Percentiles rank a stretch among this genome's conserved stretches.
Conservation (phyloP, 2,797 vertebrate genomes). For the Enteromius argenteus region DNA sequence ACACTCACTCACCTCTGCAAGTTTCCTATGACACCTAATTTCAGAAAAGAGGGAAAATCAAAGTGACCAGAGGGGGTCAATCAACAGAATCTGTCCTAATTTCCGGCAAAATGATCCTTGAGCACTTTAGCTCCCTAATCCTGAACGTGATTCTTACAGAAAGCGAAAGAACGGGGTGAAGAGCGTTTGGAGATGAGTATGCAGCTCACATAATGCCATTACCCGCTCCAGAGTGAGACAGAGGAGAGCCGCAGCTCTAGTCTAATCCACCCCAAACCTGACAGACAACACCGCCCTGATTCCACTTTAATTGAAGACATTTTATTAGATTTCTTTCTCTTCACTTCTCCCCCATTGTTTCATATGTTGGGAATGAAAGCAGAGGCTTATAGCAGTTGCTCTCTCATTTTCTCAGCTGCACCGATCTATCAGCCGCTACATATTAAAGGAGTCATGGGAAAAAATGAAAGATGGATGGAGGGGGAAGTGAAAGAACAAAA, state of each 20-base stretch:
- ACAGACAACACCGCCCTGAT: conserved; percentile 62
- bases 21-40: conserved; percentile 31
- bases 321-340: conserved; percentile 60
- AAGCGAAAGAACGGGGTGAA: conserved; percentile 14
- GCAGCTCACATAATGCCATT: conserved; percentile 48
- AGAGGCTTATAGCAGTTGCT: conserved; percentile 53
- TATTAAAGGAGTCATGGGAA: conserved; percentile 55
- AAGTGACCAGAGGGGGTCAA: conserved; percentile 22
- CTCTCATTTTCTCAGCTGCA: conserved; percentile 49
- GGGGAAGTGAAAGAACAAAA: background rate
- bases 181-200: conserved; percentile 36
- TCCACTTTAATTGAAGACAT: conserved; percentile 69
- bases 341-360: conserved; percentile 51
- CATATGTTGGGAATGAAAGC: conserved; percentile 54
- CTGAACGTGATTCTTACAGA: conserved; percentile 23
- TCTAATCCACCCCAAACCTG: conserved; percentile 64
- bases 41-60: conserved; percentile 33
- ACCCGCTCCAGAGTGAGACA: conserved; percentile 29
- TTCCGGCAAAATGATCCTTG: conserved; percentile 28
- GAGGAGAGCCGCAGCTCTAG: conserved; percentile 37
- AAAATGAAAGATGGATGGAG: conserved; percentile 39
- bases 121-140: conserved; percentile 32
- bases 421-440: conserved; percentile 52
- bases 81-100: conserved; percentile 44
- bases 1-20: conserved; percentile 12